These are phyloP conservation scores for Kryptolebias marmoratus DNA, from an alignment of 2,113 vertebrate genomes.

Conservation along the genomic window DNA sequence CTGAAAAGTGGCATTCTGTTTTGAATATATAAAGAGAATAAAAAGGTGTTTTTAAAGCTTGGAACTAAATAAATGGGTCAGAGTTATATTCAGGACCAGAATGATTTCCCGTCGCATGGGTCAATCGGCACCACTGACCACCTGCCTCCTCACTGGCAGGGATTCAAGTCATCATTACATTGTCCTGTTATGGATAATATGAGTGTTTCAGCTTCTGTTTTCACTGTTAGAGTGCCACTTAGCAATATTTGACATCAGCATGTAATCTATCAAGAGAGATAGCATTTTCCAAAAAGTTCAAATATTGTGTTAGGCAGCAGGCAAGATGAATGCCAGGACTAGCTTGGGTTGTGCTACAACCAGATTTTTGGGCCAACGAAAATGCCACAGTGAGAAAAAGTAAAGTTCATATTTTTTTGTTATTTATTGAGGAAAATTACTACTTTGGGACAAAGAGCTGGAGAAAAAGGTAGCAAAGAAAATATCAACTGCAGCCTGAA, in stretches of 20 bases:
- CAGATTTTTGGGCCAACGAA: constrained; percentile 69
- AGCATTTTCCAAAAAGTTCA: constrained; percentile 74
- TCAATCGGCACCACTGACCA: constrained; percentile 58
- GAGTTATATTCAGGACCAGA: constrained; percentile 63
- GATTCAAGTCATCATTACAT: constrained; percentile 73
- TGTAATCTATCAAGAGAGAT: constrained; percentile 68
- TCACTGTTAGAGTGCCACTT: constrained; percentile 51
- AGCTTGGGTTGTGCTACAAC: constrained; percentile 69
- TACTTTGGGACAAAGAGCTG: constrained; percentile 54
- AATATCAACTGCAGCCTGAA: constrained; percentile 27
- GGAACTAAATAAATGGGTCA: constrained; percentile 56
- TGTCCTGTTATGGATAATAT: constrained; percentile 65
- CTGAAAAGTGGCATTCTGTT: constrained; percentile 29
- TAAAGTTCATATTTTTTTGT: constrained; percentile 75
- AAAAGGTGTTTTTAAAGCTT: constrained; percentile 45
- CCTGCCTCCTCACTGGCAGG: constrained; percentile 54
- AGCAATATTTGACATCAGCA: constrained; percentile 75
- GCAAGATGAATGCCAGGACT: constrained; percentile 55
- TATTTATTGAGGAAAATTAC: constrained; percentile 51
- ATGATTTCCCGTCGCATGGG: constrained; percentile 60
- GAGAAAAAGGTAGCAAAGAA: constrained; percentile 42
- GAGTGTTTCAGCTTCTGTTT: constrained; percentile 59
- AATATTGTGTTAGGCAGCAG: constrained; percentile 73
- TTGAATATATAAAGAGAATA: constrained; percentile 42
- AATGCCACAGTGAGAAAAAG: constrained; percentile 68